These are phyloP conservation scores for Lycia hirtaria DNA, from an alignment of 2,888 invertebrate species.

Conservation along the genomic window DNA sequence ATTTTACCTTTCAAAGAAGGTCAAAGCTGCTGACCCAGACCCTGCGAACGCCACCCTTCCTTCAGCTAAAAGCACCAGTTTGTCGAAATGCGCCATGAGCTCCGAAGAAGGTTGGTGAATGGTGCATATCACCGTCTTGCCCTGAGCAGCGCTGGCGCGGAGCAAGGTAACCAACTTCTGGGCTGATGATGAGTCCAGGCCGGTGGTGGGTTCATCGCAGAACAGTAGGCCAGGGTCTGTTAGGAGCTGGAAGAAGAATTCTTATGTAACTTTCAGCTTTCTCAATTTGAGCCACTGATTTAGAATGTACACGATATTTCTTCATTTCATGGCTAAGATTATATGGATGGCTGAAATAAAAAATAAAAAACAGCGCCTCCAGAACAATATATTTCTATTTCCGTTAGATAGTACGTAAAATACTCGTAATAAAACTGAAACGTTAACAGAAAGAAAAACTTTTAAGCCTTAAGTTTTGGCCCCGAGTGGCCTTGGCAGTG, in stretches of 20 bases:
- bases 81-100: conserved; percentile 92
- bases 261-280: no score
- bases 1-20: conserved; percentile 86
- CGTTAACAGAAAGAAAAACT: no score
- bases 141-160: conserved; percentile 88
- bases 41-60: conserved; percentile 95
- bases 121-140: conserved; percentile 95
- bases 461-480: no score
- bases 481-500: conserved; percentile 3
- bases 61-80: conserved; percentile 92
- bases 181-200: conserved; percentile 96
- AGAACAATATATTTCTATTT: no score
- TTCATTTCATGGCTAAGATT: no score
- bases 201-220: conserved; percentile 98
- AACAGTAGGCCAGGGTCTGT: conserved; percentile 96
- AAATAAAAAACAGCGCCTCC: no score
- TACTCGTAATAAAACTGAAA: no score
- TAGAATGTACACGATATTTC: no score
- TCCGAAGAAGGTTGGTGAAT: conserved; percentile 98
- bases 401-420: no score
- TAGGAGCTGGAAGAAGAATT: conserved; percentile 90
- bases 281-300: no score
- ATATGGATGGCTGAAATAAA: no score
- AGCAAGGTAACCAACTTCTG: conserved; percentile 91
- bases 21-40: conserved; percentile 78